These are phyloP conservation scores for Phycodurus eques DNA, from an alignment of 2,113 vertebrate species.

Conservation along the genomic window DNA sequence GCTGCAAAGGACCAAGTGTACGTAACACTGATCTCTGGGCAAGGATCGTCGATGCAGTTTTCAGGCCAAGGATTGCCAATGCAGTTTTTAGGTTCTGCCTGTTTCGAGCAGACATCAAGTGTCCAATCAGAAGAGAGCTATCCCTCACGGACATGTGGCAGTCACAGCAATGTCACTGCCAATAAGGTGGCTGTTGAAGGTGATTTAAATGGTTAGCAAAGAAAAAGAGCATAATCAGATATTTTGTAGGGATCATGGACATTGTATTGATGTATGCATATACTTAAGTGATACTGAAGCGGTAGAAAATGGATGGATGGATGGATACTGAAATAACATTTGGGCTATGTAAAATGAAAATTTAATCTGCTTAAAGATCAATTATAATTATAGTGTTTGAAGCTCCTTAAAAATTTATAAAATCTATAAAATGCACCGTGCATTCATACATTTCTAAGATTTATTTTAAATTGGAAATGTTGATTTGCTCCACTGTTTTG, in stretches of 20 bases:
- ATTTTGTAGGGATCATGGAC: constrained; percentile 32
- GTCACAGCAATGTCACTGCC: constrained; percentile 68
- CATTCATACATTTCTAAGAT: neutral
- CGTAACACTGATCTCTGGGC: constrained; percentile 11
- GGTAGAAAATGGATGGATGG: too few species aligned
- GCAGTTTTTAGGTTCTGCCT: constrained; percentile 25
- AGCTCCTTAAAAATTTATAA: neutral
- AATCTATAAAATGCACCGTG: neutral
- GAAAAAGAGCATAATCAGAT: constrained; percentile 52
- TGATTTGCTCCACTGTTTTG: constrained; percentile 28
- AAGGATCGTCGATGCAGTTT: constrained; percentile 16
- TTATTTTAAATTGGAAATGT: constrained; percentile 35
- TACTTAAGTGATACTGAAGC: constrained; percentile 43
- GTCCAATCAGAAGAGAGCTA: constrained; percentile 57
- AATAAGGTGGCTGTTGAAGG: constrained; percentile 80
- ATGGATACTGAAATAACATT: constrained; percentile 39
- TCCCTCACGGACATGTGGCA: constrained; percentile 58
- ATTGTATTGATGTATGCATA: constrained; percentile 42
- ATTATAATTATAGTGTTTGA: neutral
- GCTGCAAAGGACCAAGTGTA: constrained; percentile 33
- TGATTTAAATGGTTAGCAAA: constrained; percentile 75
- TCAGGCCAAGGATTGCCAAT: constrained; percentile 27
- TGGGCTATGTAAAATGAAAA: constrained; percentile 26
- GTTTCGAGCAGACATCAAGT: constrained; percentile 28
- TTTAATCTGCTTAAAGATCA: neutral